phyloP scores from a whole-genome alignment of 2,888 invertebrate species.

The Acronicta alni region DNA sequence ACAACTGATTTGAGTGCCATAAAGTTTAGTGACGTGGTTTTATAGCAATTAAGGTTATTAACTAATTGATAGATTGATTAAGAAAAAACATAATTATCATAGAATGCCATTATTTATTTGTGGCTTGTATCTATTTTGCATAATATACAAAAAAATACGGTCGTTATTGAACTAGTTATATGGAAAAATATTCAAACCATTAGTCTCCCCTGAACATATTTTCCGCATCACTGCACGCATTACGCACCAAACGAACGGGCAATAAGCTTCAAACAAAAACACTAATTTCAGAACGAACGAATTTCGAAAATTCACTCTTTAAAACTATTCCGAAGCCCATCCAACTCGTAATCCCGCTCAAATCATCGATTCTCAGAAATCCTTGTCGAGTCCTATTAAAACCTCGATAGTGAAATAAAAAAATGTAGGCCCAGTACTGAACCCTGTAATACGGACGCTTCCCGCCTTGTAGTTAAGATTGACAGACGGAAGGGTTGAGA shows the following conservation, averaged over 20 bases:
- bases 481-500: slow-evolving; percentile 87
- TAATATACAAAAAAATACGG: too few relatives aligned
- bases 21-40: too few relatives aligned
- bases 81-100: too few relatives aligned
- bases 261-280: slow-evolving; percentile 26
- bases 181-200: neutral
- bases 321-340: slow-evolving; percentile 57
- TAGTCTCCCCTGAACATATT: slow-evolving; percentile 17
- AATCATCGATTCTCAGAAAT: slow-evolving; percentile 79
- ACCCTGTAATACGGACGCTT: slow-evolving; percentile 73
- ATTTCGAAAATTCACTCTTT: slow-evolving; percentile 42
- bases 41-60: too few relatives aligned
- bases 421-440: slow-evolving; percentile 81
- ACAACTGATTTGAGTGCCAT: too few relatives aligned
- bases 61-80: too few relatives aligned
- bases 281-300: slow-evolving; percentile 45
- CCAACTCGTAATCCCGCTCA: slow-evolving; percentile 57
- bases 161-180: neutral
- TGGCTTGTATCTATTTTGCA: too few relatives aligned
- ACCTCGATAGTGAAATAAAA: slow-evolving; percentile 71
- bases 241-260: slow-evolving; percentile 28
- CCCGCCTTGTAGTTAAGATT: slow-evolving; percentile 87
- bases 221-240: slow-evolving; percentile 26
- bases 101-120: too few relatives aligned
- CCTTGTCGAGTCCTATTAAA: slow-evolving; percentile 79